Conservation (phyloP, 2,888 invertebrate species). For the Leptopterna dolabrata region DNA sequence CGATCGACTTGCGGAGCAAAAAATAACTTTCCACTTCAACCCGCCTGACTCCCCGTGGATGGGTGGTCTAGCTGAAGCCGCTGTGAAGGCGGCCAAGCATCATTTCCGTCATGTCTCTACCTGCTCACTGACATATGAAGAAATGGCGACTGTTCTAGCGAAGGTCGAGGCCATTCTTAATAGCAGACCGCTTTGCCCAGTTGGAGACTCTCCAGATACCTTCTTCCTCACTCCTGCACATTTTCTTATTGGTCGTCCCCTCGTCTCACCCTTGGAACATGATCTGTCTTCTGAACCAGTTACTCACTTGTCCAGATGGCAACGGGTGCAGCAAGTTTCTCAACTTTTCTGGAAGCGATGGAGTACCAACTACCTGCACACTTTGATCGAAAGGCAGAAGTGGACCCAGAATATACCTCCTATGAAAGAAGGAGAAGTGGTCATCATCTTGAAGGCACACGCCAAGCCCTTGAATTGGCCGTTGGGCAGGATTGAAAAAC, state of each 20-base stretch:
- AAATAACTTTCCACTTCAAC: neutral
- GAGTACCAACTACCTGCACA: neutral
- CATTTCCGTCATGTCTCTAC: neutral
- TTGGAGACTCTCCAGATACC: neutral
- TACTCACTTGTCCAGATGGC: neutral
- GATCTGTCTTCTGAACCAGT: neutral
- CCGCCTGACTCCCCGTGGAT: neutral
- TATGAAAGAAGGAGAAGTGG: neutral
- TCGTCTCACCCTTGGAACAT: neutral
- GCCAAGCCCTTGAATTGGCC: neutral
- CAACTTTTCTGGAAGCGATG: neutral
- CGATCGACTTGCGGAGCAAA: neutral
- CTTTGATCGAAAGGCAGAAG: neutral
- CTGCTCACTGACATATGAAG: neutral
- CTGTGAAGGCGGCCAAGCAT: neutral
- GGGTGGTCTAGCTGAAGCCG: neutral
- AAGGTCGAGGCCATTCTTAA: neutral
- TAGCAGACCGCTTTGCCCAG: neutral
- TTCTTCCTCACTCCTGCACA: neutral
- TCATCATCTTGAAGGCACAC: neutral
- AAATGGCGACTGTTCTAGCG: neutral
- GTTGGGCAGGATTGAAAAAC: too few species aligned
- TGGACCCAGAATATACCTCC: neutral
- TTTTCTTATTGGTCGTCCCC: neutral
- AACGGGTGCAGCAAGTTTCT: neutral